Percentiles rank a stretch among this genome's conserved stretches.
Conservation (phyloP, 92 coral and sea anemone species). For the Epizoanthus scotinus region DNA sequence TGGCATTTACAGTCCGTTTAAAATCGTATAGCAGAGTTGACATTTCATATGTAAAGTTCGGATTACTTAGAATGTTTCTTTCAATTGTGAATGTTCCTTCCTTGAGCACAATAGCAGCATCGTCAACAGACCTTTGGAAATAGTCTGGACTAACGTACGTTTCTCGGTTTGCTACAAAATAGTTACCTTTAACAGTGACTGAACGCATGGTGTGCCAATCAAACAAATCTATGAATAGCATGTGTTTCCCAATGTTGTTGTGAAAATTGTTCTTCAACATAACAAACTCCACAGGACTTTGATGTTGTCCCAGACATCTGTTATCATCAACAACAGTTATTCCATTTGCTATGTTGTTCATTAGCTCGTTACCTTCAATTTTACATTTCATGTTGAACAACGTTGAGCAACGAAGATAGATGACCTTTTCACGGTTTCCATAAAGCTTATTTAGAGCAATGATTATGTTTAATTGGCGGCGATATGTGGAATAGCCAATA, state of each 20-base stretch:
- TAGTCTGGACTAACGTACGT: constrained; percentile 37
- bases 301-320: not conserved
- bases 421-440: constrained; percentile 25
- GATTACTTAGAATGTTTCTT: constrained; percentile 44
- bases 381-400: constrained; percentile 23
- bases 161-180: constrained; percentile 41
- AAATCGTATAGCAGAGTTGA: constrained; percentile 24
- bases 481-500: not conserved
- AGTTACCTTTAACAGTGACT: constrained; percentile 31
- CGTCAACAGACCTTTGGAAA: constrained; percentile 39
- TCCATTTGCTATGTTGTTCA: constrained; percentile 38
- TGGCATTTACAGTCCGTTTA: constrained; percentile 44
- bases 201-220: constrained; percentile 42
- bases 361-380: constrained; percentile 42
- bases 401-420: constrained; percentile 30
- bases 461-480: constrained; percentile 1
- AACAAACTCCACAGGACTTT: constrained; percentile 28
- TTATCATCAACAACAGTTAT: constrained; percentile 15
- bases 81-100: constrained; percentile 47
- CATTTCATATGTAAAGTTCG: constrained; percentile 30
- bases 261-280: constrained; percentile 32
- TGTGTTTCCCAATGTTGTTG: constrained; percentile 41
- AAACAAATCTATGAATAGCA: constrained; percentile 40
- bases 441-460: constrained; percentile 29
- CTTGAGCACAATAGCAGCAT: constrained; percentile 50